Evolutionary conservation across 1,140 invertebrate species (phyloP).

Genomic region (Helicoverpa zea): DNA sequence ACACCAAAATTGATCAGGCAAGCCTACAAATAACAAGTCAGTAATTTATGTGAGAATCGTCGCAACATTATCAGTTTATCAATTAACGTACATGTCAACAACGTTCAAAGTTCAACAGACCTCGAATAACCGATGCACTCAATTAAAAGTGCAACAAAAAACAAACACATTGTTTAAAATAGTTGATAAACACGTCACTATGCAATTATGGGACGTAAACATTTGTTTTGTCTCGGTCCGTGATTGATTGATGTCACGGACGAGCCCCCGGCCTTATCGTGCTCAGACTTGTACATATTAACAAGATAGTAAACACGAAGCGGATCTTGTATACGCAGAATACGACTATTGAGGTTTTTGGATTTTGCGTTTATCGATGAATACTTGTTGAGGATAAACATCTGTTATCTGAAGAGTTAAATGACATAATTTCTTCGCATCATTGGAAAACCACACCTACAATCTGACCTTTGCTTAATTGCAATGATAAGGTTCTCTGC

Average conservation of each 20-base stretch:
- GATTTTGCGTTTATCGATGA: constrained; percentile 27
- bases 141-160: constrained; percentile 64
- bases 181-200: constrained; percentile 65
- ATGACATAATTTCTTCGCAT: constrained; percentile 26
- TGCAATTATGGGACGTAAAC: constrained; percentile 73
- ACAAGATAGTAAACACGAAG: constrained; percentile 55
- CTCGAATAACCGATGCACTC: constrained; percentile 52
- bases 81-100: constrained; percentile 4
- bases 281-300: constrained; percentile 45
- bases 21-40: background rate
- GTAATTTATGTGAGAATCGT: constrained; percentile 9
- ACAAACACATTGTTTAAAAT: constrained; percentile 63
- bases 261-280: constrained; percentile 79
- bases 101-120: constrained; percentile 62
- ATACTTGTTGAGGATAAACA: constrained; percentile 13
- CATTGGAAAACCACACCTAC: constrained; percentile 6
- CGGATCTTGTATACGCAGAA: constrained; percentile 56
- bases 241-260: constrained; percentile 79
- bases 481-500: background rate
- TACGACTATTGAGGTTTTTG: constrained; percentile 27
- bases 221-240: constrained; percentile 71
- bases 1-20: background rate
- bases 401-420: background rate
- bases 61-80: too few relatives aligned
- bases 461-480: constrained; percentile 17